These are phyloP conservation scores for Tenthredo scrophulariae DNA, from an alignment of 2,888 invertebrate species.

Conservation along the genomic window DNA sequence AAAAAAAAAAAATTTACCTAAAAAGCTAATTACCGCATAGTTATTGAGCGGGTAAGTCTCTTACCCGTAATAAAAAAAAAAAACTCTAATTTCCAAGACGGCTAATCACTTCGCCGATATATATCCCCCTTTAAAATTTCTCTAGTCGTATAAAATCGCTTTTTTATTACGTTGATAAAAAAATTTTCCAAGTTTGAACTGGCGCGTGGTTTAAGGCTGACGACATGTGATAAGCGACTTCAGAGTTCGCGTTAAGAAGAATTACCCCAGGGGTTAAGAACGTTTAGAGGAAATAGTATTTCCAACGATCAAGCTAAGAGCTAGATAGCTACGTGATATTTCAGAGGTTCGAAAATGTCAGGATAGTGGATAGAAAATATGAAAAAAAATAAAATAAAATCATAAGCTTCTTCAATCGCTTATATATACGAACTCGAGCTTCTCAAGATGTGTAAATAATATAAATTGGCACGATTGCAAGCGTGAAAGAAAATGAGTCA, in stretches of 20 bases:
- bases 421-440: background rate
- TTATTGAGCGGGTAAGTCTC: background rate
- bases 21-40: background rate
- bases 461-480: slow-evolving; percentile 39
- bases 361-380: background rate
- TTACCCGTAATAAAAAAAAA: slow-evolving; percentile 14
- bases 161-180: slow-evolving; percentile 21
- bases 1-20: background rate
- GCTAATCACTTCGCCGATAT: slow-evolving; percentile 13
- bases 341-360: background rate
- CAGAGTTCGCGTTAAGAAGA: slow-evolving; percentile 8
- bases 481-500: slow-evolving; percentile 25
- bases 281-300: slow-evolving; percentile 6
- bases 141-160: background rate
- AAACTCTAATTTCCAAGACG: background rate
- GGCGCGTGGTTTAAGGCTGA: background rate
- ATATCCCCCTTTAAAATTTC: background rate
- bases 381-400: background rate
- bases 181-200: background rate
- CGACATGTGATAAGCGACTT: slow-evolving; percentile 22
- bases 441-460: background rate
- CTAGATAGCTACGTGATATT: background rate
- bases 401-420: background rate
- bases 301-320: background rate
- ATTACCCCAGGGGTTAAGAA: background rate